Percentiles rank a stretch among this genome's conserved stretches.
phyloP scores from a whole-genome alignment of 1,140 invertebrate genomes.

The Drosophila triauraria region DNA sequence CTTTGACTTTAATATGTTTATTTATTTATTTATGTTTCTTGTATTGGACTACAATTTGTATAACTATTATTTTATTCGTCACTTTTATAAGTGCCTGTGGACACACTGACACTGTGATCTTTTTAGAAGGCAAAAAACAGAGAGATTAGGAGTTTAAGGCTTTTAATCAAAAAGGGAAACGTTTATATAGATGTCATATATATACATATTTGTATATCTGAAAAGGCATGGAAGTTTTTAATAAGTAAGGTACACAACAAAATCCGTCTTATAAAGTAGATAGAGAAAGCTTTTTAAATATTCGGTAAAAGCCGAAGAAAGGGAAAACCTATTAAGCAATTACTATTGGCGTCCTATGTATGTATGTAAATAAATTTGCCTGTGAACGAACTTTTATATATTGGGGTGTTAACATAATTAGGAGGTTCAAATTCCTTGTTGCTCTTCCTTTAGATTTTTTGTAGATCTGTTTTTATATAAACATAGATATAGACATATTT shows the following conservation, averaged over 20 bases:
- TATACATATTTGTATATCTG: not conserved
- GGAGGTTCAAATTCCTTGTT: not conserved
- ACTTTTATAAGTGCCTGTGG: not conserved
- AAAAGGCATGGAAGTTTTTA: conserved; percentile 3
- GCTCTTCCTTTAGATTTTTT: not conserved
- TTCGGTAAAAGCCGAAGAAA: conserved; percentile 7
- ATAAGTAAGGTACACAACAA: not conserved
- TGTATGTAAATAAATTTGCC: conserved; percentile 18
- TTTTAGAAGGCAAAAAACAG: not conserved
- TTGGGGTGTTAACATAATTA: conserved; percentile 6
- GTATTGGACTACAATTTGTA: not conserved
- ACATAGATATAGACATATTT: conserved; percentile 5
- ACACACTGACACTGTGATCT: not conserved
- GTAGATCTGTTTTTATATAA: conserved; percentile 1
- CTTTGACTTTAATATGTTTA: not conserved
- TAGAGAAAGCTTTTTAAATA: conserved; percentile 1
- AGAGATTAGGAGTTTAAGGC: not conserved
- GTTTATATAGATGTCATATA: not conserved
- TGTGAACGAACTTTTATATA: conserved; percentile 5
- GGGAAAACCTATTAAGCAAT: not conserved
- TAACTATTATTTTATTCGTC: not conserved
- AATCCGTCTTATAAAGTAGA: not conserved
- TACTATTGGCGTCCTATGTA: conserved; percentile 6
- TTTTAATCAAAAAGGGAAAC: not conserved
- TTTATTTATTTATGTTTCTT: not conserved